A percentile compares a stretch with the other conserved stretches of the same genome.
Conservation (phyloP, 2,888 invertebrate species). For the Notocelia uddmanniana region DNA sequence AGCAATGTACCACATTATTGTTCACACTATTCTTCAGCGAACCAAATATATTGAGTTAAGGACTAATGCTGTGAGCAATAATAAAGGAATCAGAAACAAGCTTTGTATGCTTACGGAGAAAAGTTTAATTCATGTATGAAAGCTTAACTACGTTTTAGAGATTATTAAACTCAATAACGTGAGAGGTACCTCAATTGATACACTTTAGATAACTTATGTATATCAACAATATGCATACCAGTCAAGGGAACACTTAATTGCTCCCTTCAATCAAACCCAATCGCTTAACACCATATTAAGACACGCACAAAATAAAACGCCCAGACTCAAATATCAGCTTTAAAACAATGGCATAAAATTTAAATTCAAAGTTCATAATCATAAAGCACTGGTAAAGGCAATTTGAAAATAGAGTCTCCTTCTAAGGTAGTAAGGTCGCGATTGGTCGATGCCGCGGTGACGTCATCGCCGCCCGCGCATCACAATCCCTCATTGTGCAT, state of each 20-base stretch:
- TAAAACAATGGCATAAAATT: conserved; percentile 3
- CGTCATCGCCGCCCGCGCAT: conserved; percentile 48
- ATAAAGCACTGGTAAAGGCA: conserved; percentile 21
- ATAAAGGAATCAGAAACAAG: too few relatives aligned
- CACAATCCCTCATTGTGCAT: conserved; percentile 57
- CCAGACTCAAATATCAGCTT: background rate
- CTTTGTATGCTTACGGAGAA: background rate
- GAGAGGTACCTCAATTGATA: conserved; percentile 4
- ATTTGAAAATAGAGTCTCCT: conserved; percentile 42
- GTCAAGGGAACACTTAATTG: conserved; percentile 18
- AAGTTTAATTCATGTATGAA: too few relatives aligned
- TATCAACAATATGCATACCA: background rate
- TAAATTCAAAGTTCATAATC: conserved; percentile 7
- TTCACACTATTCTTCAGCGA: too few relatives aligned
- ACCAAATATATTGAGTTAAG: too few relatives aligned
- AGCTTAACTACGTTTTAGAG: background rate
- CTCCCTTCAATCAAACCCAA: conserved; percentile 28
- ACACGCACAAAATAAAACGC: conserved; percentile 15
- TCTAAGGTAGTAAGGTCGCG: conserved; percentile 45
- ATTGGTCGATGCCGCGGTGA: conserved; percentile 42
- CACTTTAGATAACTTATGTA: conserved; percentile 8
- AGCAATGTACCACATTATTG: too few relatives aligned
- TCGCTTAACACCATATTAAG: conserved; percentile 20
- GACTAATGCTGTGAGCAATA: too few relatives aligned
- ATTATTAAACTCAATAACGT: background rate